Percentiles rank a stretch among this genome's conserved stretches.
phyloP scores from a whole-genome alignment of 37 sponge, comb jelly and placozoan species.

The Oscarella lobularis region DNA sequence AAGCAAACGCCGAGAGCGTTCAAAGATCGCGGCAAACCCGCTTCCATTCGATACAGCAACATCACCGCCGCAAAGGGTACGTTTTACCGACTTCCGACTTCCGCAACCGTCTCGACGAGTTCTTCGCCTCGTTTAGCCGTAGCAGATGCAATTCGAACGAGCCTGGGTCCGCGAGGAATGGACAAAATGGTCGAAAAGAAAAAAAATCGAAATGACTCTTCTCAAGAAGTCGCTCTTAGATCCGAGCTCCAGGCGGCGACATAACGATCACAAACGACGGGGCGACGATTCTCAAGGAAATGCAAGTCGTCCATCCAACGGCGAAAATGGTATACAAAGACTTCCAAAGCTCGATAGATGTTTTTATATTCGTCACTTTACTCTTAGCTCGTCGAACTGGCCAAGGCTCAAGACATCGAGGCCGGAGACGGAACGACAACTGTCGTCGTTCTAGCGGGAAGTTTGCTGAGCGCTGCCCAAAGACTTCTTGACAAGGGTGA shows the following conservation, averaged over 20 bases:
- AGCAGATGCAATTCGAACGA: conserved; percentile 95
- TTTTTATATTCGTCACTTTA: background rate
- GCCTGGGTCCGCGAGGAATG: conserved; percentile 99
- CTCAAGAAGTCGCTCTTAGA: conserved; percentile 20
- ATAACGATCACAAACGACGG: conserved; percentile 99
- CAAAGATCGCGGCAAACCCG: conserved; percentile 83
- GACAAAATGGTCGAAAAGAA: conserved; percentile 82
- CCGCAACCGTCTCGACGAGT: background rate
- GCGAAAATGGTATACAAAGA: conserved; percentile 77
- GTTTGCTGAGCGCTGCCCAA: conserved; percentile 72
- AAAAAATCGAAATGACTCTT: background rate
- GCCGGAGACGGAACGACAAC: conserved; percentile 99
- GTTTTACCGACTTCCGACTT: background rate
- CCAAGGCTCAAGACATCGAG: conserved; percentile 98
- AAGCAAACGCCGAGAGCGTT: conserved; percentile 43
- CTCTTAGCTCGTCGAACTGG: conserved; percentile 85
- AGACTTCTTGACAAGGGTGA: conserved; percentile 74
- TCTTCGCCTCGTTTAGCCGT: conserved; percentile 44
- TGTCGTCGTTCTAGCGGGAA: conserved; percentile 92
- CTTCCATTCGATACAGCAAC: conserved; percentile 75
- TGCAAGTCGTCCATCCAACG: conserved; percentile 95
- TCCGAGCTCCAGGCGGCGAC: conserved; percentile 75
- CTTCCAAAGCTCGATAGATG: background rate
- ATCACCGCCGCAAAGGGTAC: conserved; percentile 91
- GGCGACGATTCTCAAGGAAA: conserved; percentile 98